Evolutionary conservation across 30 jellyfish, hydroid and myxozoan species (phyloP), one percentile per base, ranked within the genome.

Genomic region (Turritopsis dohrnii): DNA sequence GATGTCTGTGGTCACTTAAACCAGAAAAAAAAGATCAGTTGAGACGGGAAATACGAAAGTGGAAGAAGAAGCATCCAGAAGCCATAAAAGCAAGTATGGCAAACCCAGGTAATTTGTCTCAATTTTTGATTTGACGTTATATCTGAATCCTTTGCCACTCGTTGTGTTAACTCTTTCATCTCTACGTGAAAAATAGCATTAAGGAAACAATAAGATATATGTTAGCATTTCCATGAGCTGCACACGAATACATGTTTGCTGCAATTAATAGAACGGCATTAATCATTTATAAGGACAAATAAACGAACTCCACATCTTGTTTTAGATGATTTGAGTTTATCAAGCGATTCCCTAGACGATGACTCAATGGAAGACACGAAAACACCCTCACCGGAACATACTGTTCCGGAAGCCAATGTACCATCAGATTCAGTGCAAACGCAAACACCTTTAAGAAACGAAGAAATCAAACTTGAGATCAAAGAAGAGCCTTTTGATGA

Each of bases 21-120:
- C 97, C 99, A 28, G 99, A 95, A 72, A 95, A 95, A 71, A 97
- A 90, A 76, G 96, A 87, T 65, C 83, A 92, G n/a, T 80, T 95
- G 69, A 94, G 88, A 69, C 82, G 97, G 76, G 99, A 95, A 86
- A 95, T 95, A 31, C 60, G 97, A 30, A 95, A 95, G 54, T 95
- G 99, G 99, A 89, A 89, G 80, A 91, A 91, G 76, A 95, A 95
- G 60, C 99, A 95, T 65, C 99, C 99, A 9, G 97, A 95, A 74
- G 97, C 97, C 26, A 95, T 95, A 52, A 95, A 90, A 86, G 96
- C 97, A 7, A 93, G 98, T 75, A 89, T 95, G 97, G 96, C 97
- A 16, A 87, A 95, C 80, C 97, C 97, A 66, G 99, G 99, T 95
- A 72, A 23, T n/a, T 8, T 69, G 22, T 69, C 17, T 3, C 9